phyloP scores from a whole-genome alignment of 1,140 invertebrate species.

The Orussus abietinus region DNA sequence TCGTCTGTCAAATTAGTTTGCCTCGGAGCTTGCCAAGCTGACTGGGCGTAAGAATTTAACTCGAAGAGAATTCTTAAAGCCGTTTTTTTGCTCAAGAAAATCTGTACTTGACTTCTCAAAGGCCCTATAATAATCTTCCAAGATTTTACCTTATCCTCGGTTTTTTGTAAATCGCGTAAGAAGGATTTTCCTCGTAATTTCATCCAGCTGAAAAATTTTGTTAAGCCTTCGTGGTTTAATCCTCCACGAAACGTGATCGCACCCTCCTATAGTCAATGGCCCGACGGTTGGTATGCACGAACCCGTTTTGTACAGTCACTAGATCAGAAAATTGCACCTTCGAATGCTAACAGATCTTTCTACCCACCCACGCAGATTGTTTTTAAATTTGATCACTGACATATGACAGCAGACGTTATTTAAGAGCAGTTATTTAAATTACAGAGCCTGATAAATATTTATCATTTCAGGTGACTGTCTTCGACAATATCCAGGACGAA shows the following conservation, averaged over 20 bases:
- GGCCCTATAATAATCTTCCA: no score
- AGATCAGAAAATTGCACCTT: background rate
- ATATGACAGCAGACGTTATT: background rate
- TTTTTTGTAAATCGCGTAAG: background rate
- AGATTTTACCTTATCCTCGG: no score
- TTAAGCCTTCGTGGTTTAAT: no score
- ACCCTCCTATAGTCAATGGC: background rate
- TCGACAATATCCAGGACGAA: background rate
- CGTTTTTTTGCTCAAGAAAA: no score
- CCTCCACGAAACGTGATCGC: no score
- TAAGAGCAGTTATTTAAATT: background rate
- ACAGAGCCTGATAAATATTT: background rate
- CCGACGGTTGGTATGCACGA: background rate
- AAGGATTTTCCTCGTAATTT: background rate
- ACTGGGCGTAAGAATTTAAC: no score
- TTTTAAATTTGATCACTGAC: no score
- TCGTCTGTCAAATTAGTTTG: no score
- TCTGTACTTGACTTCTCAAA: no score
- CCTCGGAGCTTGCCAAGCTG: no score
- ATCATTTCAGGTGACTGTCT: background rate
- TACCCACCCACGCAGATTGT: background rate
- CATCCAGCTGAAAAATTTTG: background rate
- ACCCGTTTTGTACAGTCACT: conserved; percentile 1
- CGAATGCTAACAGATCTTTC: background rate
- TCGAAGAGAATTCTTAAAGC: no score